phyloP scores from a whole-genome alignment of 2,888 invertebrate genomes.

The Cephus rjabovi region DNA sequence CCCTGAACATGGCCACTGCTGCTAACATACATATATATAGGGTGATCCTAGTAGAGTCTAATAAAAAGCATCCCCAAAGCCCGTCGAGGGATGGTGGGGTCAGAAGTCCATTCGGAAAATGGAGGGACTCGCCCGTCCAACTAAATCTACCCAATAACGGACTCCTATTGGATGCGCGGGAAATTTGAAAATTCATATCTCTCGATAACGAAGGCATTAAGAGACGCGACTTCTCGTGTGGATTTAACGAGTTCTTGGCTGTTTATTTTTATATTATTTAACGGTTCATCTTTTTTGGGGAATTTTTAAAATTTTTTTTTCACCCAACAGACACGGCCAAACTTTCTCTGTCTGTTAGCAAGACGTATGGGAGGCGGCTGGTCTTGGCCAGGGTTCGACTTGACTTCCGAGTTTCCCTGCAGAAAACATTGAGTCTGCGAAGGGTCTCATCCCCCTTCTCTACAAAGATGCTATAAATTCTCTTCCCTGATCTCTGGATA shows the following conservation, averaged over 20 bases:
- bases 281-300: background rate
- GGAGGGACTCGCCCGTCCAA: conserved; percentile 64
- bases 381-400: conserved; percentile 64
- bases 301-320: conserved; percentile 46
- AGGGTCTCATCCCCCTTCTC: conserved; percentile 39
- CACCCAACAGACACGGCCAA: conserved; percentile 44
- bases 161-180: conserved; percentile 54
- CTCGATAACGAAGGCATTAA: conserved; percentile 4
- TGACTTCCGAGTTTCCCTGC: conserved; percentile 66
- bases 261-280: background rate
- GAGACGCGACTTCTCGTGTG: conserved; percentile 23
- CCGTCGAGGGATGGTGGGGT: conserved; percentile 59
- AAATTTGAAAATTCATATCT: conserved; percentile 19
- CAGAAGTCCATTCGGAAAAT: conserved; percentile 67
- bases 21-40: conserved; percentile 37
- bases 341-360: conserved; percentile 61
- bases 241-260: background rate
- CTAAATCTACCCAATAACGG: conserved; percentile 64
- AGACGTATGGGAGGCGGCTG: conserved; percentile 64
- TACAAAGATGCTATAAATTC: conserved; percentile 65
- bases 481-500: conserved; percentile 44
- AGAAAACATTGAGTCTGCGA: conserved; percentile 65
- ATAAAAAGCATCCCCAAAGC: conserved; percentile 63
- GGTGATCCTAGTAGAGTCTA: conserved; percentile 60
- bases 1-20: conserved; percentile 58